Evolutionary conservation across 2,113 vertebrate genomes (phyloP), one percentile per base, ranked within the genome.

Genomic region (Phaethon lepturus): DNA sequence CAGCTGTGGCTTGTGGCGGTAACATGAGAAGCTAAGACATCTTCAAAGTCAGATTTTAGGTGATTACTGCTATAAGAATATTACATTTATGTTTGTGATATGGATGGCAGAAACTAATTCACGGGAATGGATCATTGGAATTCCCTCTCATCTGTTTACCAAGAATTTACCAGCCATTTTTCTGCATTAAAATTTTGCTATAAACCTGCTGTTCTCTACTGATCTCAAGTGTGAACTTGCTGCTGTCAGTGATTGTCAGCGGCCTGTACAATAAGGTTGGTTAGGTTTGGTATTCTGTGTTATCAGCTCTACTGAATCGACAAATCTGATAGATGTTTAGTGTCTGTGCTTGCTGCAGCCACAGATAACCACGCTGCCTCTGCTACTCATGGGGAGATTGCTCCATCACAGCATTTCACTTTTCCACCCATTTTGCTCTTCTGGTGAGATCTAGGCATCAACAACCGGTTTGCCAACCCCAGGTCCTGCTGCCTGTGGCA

Each of bases 301-400:
- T 76, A 89, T 49, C 67, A 18, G 31, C 47, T 67, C 8, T 40
- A 10, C 38, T 26, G 38, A 67, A 68, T 28, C 0, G 1, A 67
- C 58, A 84, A 26, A 29, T 29, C 29, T 53, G 80, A 75, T 31
- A 49, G 55, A 56, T 49, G 22, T 31, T 74, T 35, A 17, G 45
- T 26, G 29, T 67, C 63, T 49, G 29, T 79, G 58, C 47, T n/a
- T 72, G 52, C 76, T 86, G 88, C 72, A 79, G 67, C 52, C 80
- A 45, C 24, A 79, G 72, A 49, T 45, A 93, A 62, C 62, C 64
- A 26, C 1, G 0, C 10, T 28, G 16, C 17, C 25, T 40, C 45
- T 47, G 0, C n/a, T 67, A 14, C 26, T 72, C 47, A 20, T 49
- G 52, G 26, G n/a, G 23, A 92, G 62, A 49, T 76, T 0, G 0